These are phyloP conservation scores for Lepidurus couesii DNA, from an alignment of 1,140 invertebrate species.

Conservation along the genomic window DNA sequence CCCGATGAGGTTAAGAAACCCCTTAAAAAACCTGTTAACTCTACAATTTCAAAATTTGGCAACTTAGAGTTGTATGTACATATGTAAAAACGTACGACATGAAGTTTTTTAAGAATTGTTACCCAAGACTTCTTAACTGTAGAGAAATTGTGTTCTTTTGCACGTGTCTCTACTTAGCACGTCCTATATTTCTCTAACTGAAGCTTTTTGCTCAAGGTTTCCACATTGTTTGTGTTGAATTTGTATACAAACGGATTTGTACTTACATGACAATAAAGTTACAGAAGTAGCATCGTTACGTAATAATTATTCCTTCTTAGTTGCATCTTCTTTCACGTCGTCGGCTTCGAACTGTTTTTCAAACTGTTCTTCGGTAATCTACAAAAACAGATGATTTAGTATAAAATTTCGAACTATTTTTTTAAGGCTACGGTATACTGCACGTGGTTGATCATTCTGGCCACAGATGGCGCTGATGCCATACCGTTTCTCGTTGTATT, in stretches of 20 bases:
- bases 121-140: too few relatives aligned
- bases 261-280: not conserved
- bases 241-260: too few relatives aligned
- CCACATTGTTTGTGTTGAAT: too few relatives aligned
- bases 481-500: constrained; percentile 30
- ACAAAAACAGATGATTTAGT: constrained; percentile 37
- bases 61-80: too few relatives aligned
- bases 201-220: too few relatives aligned
- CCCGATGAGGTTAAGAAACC: not conserved
- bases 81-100: too few relatives aligned
- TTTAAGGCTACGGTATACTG: constrained; percentile 27
- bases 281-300: not conserved
- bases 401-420: constrained; percentile 10
- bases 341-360: constrained; percentile 36
- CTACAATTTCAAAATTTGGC: too few relatives aligned
- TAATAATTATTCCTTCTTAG: not conserved
- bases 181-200: too few relatives aligned
- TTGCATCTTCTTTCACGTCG: not conserved
- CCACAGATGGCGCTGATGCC: constrained; percentile 32
- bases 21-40: not conserved
- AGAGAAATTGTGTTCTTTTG: too few relatives aligned
- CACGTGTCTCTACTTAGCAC: too few relatives aligned
- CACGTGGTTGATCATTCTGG: constrained; percentile 34
- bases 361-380: constrained; percentile 48
- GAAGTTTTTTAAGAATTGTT: too few relatives aligned